Conservation (phyloP, 2,888 invertebrate species). For the Piscicola geometra region DNA sequence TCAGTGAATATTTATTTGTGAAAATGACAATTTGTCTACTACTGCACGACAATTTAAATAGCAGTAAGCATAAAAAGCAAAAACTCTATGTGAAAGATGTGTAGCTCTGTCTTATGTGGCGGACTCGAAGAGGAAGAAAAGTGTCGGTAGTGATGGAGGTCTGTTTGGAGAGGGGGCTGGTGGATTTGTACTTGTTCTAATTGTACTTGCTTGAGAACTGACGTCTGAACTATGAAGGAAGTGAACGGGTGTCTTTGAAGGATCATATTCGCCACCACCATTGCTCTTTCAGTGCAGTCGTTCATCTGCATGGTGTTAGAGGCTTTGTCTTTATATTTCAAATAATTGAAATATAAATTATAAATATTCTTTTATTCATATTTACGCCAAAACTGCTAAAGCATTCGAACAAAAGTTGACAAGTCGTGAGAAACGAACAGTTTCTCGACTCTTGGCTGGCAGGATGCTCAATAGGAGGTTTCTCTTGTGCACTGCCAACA, state of each 20-base stretch:
- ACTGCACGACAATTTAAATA: no score
- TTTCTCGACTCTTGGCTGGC: background rate
- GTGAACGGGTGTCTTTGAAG: conserved; percentile 38
- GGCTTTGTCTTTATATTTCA: background rate
- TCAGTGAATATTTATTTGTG: no score
- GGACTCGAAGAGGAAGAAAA: no score
- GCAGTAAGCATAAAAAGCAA: background rate
- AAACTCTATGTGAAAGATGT: background rate
- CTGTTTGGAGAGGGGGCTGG: conserved; percentile 13
- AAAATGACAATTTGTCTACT: no score
- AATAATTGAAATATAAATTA: conserved; percentile 2
- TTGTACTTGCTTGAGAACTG: conserved; percentile 41
- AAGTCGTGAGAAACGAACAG: conserved; percentile 23
- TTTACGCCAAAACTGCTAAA: background rate
- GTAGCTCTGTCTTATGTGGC: no score
- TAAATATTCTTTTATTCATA: background rate
- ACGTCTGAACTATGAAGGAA: conserved; percentile 39
- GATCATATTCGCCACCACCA: conserved; percentile 38
- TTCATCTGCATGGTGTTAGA: conserved; percentile 9
- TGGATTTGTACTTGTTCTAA: conserved; percentile 36
- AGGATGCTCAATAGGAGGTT: conserved; percentile 11
- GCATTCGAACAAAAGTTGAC: background rate
- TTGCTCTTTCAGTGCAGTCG: conserved; percentile 36
- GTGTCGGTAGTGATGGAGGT: no score
- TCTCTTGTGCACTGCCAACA: background rate